Evolutionary conservation across 2,797 vertebrate species (phyloP), one percentile per base, ranked within the genome.

Genomic region (Aulostomus chinensis): DNA sequence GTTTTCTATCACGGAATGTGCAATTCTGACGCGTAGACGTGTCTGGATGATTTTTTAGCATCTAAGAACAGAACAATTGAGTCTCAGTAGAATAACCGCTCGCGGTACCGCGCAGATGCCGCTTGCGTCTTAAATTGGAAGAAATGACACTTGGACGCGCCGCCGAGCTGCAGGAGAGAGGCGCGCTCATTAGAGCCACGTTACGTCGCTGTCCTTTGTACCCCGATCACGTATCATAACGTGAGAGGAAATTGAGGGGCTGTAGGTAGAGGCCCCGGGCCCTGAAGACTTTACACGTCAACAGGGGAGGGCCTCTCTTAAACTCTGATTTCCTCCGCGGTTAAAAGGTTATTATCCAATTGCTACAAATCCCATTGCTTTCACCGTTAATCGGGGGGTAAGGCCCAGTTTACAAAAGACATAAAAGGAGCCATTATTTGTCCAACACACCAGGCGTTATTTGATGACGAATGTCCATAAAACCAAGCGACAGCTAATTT

Each of bases 311-410:
- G 37, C 68, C 72, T 73, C 68, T 55, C 69, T 64, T 69, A 65
- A 81, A 84, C 57, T 71, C 64, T 76, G 74, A 80, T 82, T 78
- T 85, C 76, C 80, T 86, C 52, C n/a, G 73, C 57, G 76, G 70
- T 72, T 76, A 61, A 80, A 82, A 47, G 57, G 60, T 73, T 76
- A 73, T 82, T 77, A 84, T 76, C 59, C 69, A 76, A 59, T 48
- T 47, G 58, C 40, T 38, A 68, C 55, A 78, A 81, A 76, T 62
- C 76, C 63, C 61, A 42, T 22, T 10, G 58, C 57, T 68, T 77
- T 71, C 36, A 42, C 3, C 29, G 17, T 84, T 53, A 73, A 57
- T 60, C 58, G 26, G 25, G 47, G 16, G 40, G 53, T 25, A 56
- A 63, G 62, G 48, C 64, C 56, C 49, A 54, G 46, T 57, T 39